Conservation (phyloP, 1,140 invertebrate genomes). For the Solen grandis region DNA sequence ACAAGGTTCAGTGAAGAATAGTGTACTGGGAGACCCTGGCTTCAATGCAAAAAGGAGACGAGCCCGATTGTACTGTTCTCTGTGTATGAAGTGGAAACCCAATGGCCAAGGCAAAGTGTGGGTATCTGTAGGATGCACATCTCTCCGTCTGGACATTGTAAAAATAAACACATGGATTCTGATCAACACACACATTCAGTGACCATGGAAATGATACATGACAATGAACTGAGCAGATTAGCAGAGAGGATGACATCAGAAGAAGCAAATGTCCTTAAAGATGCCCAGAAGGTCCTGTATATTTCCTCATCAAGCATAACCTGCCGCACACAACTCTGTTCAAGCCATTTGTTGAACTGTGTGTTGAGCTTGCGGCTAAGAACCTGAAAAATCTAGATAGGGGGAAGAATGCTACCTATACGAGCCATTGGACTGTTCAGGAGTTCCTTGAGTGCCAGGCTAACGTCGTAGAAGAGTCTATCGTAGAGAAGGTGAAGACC, state of each 20-base stretch:
- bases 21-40: background rate
- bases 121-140: background rate
- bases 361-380: background rate
- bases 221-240: too few relatives aligned
- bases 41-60: background rate
- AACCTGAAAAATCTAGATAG: background rate
- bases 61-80: background rate
- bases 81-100: background rate
- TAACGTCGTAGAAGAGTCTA: background rate
- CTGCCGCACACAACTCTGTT: slow-evolving; percentile 25
- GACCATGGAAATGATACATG: background rate
- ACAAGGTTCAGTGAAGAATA: background rate
- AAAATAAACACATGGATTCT: background rate
- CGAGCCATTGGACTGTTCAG: background rate
- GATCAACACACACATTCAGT: background rate
- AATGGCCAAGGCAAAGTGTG: background rate
- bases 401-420: slow-evolving; percentile 6
- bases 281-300: background rate
- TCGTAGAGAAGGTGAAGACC: background rate
- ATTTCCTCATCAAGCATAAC: slow-evolving; percentile 1
- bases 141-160: background rate
- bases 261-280: background rate
- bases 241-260: background rate
- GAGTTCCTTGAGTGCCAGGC: slow-evolving; percentile 1
- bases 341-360: slow-evolving; percentile 12